These are phyloP conservation scores for Drosophila bifasciata DNA, from an alignment of 1,140 invertebrate species.

Conservation along the genomic window DNA sequence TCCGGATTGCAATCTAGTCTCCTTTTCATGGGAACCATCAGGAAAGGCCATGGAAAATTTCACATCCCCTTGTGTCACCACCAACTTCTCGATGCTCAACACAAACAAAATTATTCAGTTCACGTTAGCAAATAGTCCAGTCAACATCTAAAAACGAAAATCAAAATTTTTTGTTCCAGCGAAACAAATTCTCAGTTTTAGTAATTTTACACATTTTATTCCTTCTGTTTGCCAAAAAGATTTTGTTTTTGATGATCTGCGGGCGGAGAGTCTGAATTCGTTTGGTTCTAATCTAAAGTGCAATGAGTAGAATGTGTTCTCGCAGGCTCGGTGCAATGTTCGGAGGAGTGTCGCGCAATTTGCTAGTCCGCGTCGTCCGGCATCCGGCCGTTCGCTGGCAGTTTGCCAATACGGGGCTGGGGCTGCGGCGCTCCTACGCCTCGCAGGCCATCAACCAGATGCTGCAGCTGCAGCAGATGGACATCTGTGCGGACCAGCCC, in stretches of 20 bases:
- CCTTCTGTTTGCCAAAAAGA: no score
- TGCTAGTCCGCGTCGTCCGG: conserved; percentile 23
- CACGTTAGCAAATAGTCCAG: no score
- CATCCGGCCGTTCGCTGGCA: conserved; percentile 5
- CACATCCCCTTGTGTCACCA: no score
- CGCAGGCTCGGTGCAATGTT: conserved; percentile 40
- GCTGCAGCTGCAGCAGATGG: conserved; percentile 74
- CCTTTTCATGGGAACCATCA: no score
- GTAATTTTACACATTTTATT: background rate
- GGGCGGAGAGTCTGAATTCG: no score
- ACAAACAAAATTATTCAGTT: no score
- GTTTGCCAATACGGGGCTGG: conserved; percentile 58
- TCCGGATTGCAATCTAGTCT: no score
- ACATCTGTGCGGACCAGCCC: conserved; percentile 77
- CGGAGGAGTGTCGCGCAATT: conserved; percentile 53
- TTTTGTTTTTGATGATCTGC: conserved; percentile 3
- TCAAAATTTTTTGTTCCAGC: conserved; percentile 5
- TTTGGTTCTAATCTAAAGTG: no score
- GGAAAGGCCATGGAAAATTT: no score
- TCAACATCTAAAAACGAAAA: conserved; percentile 1
- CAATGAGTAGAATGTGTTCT: no score
- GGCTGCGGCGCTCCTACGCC: conserved; percentile 54
- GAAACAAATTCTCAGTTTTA: background rate
- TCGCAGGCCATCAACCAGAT: conserved; percentile 79
- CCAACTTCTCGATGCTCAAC: no score